Conservation (phyloP, 2,113 vertebrate species). For the Meleagris gallopavo region DNA sequence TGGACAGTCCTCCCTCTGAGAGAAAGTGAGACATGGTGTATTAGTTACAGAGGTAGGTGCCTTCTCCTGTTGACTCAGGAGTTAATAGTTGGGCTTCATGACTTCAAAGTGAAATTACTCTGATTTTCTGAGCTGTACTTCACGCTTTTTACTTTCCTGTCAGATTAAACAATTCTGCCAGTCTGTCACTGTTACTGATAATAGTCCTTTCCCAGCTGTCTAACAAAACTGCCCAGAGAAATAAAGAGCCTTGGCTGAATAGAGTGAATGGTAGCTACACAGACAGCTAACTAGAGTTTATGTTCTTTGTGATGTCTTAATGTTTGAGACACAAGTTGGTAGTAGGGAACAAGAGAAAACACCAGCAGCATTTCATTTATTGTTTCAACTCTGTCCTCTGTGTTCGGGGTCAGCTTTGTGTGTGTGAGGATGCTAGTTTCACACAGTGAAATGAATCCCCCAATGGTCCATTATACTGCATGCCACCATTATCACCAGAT, state of each 20-base stretch:
- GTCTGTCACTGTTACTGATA: background rate
- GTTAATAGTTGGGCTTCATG: background rate
- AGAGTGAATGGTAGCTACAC: background rate
- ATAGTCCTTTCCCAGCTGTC: background rate
- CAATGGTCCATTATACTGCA: background rate
- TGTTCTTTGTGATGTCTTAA: background rate
- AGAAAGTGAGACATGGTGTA: background rate
- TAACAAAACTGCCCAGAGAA: background rate
- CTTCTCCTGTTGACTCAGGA: background rate
- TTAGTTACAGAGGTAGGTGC: background rate
- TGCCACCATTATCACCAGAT: background rate
- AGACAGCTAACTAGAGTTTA: background rate
- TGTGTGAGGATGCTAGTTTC: background rate
- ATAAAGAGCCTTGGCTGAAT: background rate
- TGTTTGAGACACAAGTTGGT: constrained; percentile 1
- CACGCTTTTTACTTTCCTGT: constrained; percentile 16
- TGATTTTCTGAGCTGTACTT: constrained; percentile 12
- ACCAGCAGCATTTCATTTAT: background rate
- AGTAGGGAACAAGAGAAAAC: background rate
- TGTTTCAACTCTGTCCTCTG: background rate
- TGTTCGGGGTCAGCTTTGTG: background rate
- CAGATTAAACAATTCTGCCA: background rate
- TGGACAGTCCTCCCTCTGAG: background rate
- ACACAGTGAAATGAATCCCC: background rate
- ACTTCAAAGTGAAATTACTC: constrained; percentile 1